Conservation (phyloP, 2,888 invertebrate genomes). For the Ypsolopha scabrella region DNA sequence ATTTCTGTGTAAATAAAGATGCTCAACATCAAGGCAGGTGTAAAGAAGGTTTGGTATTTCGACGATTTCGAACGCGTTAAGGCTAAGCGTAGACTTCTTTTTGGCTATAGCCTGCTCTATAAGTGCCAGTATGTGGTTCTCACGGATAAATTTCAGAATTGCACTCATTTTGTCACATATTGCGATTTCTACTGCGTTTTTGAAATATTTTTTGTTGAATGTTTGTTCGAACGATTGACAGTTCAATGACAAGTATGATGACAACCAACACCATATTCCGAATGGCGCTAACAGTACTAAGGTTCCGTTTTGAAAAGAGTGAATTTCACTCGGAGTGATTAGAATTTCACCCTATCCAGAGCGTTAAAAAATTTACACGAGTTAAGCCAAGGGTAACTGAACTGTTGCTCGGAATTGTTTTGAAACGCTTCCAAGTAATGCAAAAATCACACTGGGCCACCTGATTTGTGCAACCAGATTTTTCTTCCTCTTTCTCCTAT, state of each 20-base stretch:
- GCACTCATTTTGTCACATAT: slow-evolving; percentile 68
- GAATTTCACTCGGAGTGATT: too few species aligned
- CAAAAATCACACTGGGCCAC: too few species aligned
- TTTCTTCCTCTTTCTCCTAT: too few species aligned
- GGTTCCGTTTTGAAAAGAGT: too few species aligned
- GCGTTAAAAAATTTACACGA: too few species aligned
- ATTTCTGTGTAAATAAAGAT: slow-evolving; percentile 75
- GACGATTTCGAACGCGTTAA: slow-evolving; percentile 74
- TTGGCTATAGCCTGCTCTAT: slow-evolving; percentile 74
- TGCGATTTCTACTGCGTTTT: slow-evolving; percentile 29
- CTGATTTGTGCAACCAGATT: too few species aligned
- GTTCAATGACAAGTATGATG: background rate
- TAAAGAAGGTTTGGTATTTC: slow-evolving; percentile 70
- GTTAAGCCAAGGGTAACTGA: too few species aligned
- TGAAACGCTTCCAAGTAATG: too few species aligned
- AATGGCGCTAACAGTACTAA: too few species aligned
- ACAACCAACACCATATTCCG: too few species aligned
- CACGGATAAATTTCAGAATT: slow-evolving; percentile 76
- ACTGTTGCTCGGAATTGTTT: too few species aligned
- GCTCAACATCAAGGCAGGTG: slow-evolving; percentile 68
- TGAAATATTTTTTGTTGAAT: background rate
- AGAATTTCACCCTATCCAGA: too few species aligned
- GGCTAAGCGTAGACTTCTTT: slow-evolving; percentile 70
- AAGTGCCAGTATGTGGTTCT: slow-evolving; percentile 75
- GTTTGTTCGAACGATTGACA: background rate